A percentile compares a stretch with the other conserved stretches of the same genome.
Evolutionary conservation across 1,140 invertebrate genomes (phyloP).

Genomic region (Hypothenemus hampei): DNA sequence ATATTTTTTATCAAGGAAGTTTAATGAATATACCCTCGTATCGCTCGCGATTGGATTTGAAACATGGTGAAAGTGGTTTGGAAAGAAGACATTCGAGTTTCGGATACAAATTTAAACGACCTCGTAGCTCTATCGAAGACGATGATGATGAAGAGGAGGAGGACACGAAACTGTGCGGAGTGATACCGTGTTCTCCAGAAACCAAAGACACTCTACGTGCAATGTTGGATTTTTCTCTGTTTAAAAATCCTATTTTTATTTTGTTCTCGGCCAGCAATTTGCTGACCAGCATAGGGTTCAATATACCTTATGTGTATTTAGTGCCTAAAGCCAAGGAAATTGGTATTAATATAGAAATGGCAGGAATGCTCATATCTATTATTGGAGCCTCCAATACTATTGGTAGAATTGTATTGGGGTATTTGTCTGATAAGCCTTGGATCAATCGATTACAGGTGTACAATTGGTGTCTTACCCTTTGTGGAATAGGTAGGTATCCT

Average conservation of each 20-base stretch:
- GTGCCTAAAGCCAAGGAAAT: slow-evolving; percentile 60
- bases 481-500: slow-evolving; percentile 68
- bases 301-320: slow-evolving; percentile 87
- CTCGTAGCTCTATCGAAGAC: slow-evolving; percentile 3
- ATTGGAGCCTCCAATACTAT: slow-evolving; percentile 84
- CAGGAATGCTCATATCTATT: slow-evolving; percentile 65
- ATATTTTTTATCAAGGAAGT: slow-evolving; percentile 83
- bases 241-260: slow-evolving; percentile 83
- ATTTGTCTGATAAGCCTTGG: slow-evolving; percentile 81
- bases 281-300: slow-evolving; percentile 93
- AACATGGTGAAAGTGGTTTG: slow-evolving; percentile 43
- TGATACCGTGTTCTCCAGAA: slow-evolving; percentile 53
- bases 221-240: slow-evolving; percentile 80
- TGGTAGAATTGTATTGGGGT: slow-evolving; percentile 81
- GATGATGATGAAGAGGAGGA: slow-evolving; percentile 11
- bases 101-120: slow-evolving; percentile 37
- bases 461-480: slow-evolving; percentile 77
- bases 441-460: slow-evolving; percentile 86
- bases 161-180: slow-evolving; percentile 41
- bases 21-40: slow-evolving; percentile 54
- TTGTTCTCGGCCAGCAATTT: slow-evolving; percentile 92
- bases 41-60: slow-evolving; percentile 44
- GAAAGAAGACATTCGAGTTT: slow-evolving; percentile 32
- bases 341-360: slow-evolving; percentile 52
- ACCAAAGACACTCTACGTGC: slow-evolving; percentile 65